These are phyloP conservation scores for Pygoscelis antarcticus DNA, from an alignment of 2,113 vertebrate genomes.

Conservation along the genomic window DNA sequence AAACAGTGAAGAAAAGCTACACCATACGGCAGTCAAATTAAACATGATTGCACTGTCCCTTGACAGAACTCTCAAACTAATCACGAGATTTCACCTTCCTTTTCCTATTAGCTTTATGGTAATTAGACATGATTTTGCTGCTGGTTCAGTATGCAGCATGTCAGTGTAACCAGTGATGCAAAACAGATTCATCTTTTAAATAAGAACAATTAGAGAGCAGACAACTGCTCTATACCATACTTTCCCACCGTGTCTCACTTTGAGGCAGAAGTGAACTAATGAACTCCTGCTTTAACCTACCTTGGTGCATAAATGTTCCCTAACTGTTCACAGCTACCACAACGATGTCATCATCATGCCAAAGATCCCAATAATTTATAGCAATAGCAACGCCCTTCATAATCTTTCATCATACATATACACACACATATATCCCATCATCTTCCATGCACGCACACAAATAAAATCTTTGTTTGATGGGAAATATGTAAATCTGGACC, in stretches of 20 bases:
- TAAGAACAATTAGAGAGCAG: conserved; percentile 55
- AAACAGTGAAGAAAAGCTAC: conserved; percentile 7
- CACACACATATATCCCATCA: background rate
- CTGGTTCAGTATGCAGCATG: conserved; percentile 49
- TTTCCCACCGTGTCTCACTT: background rate
- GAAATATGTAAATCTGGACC: background rate
- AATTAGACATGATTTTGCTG: conserved; percentile 65
- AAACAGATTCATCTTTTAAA: conserved; percentile 57
- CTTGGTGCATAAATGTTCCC: background rate
- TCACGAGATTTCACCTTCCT: conserved; percentile 65
- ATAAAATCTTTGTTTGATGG: background rate
- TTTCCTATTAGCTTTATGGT: conserved; percentile 61
- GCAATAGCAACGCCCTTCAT: background rate
- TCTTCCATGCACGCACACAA: background rate
- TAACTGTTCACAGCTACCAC: background rate
- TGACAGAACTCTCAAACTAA: conserved; percentile 54
- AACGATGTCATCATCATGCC: background rate
- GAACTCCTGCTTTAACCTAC: conserved; percentile 10
- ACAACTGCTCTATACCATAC: background rate
- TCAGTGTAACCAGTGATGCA: conserved; percentile 48
- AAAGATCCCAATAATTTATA: background rate
- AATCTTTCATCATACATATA: background rate
- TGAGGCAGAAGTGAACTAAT: conserved; percentile 21
- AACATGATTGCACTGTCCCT: conserved; percentile 59
- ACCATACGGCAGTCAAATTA: conserved; percentile 57